phyloP scores from a whole-genome alignment of 2,113 vertebrate species.

The human region DNA sequence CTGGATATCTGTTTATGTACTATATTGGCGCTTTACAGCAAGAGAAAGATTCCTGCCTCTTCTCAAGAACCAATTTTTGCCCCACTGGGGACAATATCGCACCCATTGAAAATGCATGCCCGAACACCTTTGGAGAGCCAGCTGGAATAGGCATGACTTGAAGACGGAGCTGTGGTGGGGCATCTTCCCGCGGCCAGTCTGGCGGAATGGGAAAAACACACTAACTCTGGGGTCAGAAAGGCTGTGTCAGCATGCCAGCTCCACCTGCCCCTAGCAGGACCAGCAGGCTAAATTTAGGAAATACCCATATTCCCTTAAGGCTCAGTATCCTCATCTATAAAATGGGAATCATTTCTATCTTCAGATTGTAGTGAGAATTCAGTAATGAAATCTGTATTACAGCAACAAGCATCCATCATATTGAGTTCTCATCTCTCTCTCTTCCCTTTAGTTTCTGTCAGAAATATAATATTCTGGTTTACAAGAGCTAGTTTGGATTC shows the following conservation, averaged over 20 bases:
- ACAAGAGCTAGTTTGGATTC: neutral
- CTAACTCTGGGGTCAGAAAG: neutral
- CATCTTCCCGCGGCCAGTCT: fast-evolving
- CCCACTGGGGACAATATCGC: fast-evolving
- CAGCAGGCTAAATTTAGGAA: neutral
- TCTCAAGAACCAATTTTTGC: neutral
- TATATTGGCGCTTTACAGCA: neutral
- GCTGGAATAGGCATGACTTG: neutral
- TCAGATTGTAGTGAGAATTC: neutral
- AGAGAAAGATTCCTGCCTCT: neutral
- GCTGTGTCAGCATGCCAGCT: neutral
- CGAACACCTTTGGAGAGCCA: neutral
- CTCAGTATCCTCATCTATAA: neutral
- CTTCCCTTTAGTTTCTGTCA: neutral
- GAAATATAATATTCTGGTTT: neutral
- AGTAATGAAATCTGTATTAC: fast-evolving
- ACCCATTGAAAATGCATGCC: neutral
- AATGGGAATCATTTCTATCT: neutral
- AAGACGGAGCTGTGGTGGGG: neutral
- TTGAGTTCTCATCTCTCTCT: neutral
- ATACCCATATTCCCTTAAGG: neutral
- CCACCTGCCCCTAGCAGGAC: neutral
- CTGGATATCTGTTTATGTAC: neutral
- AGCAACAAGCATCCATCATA: neutral
- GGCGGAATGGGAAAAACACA: neutral